Base-by-base conservation (phyloP, 2,113 vertebrate species). In the Paradoxurus hermaphroditus region DNA sequence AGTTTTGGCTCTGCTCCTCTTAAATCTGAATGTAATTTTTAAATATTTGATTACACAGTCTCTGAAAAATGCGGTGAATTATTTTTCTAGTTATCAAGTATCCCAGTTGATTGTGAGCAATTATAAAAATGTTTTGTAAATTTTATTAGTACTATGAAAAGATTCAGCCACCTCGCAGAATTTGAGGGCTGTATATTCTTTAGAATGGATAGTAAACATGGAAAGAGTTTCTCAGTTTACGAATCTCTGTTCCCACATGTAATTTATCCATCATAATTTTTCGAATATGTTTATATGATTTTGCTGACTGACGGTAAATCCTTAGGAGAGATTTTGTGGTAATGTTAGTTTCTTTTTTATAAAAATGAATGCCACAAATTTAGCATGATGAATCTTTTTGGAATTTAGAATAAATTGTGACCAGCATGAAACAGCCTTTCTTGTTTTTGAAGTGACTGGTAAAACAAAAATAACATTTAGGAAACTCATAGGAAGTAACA, bases 341-440 rank as follows among this genome's bases (percentile, higher is more conserved):
- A 92, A 97, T 96, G 59, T 94, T 59, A 81, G 67, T 82, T 19
- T 95, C 77, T 95, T 96, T 56, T 96, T 97, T 97, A 94, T 94
- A 89, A 93, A 94, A 94, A 86, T 83, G 83, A 96, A 63, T 94
- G 31, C 89, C 77, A 95, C 92, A 95, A 62, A 85, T 92, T 94
- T n/a, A 68, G 23, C 65, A 75, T 85, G 83, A 97, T 92, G 91
- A 88, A 85, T 82, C 91, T 91, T 92, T 81, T 27, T 93, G 96
- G 88, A 89, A 96, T 97, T 97, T 85, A 95, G 70, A 85, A 68
- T 21, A 90, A 70, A 86, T 82, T 62, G 36, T 72, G 46, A 91
- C 34, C 31, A 79, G 51, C 27, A n/a, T 77, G 77, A 97, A 86
- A 41, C 12, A 62, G 53, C 82, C 18, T 81, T 29, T 86, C 59